phyloP scores from a whole-genome alignment of 2,113 vertebrate genomes.

The Spizaetus ornatus region DNA sequence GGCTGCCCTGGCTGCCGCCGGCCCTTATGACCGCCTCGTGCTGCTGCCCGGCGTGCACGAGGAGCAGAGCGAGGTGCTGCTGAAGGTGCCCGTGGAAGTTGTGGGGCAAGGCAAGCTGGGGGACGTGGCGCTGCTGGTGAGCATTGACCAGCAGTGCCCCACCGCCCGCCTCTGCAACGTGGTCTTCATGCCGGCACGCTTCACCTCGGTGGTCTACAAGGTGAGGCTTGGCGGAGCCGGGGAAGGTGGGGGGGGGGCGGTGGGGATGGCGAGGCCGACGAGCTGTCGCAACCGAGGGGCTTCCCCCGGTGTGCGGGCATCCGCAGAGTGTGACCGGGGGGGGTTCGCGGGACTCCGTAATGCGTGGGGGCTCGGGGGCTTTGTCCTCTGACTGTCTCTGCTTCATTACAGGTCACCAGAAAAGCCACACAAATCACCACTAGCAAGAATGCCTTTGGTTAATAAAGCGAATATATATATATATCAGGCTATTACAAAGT shows the following conservation, averaged over 20 bases:
- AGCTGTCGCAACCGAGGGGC: rapidly evolving
- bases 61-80: constrained; percentile 80
- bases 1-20: constrained; percentile 76
- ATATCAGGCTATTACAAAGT: neutral
- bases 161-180: constrained; percentile 83
- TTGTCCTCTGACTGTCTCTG: neutral
- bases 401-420: neutral
- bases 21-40: constrained; percentile 79
- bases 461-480: neutral
- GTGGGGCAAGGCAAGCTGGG: constrained; percentile 82
- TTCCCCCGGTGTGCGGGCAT: rapidly evolving
- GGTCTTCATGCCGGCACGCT: constrained; percentile 85
- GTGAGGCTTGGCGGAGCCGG: constrained; percentile 35
- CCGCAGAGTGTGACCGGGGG: rapidly evolving
- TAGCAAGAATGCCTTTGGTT: neutral
- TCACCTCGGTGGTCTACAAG: constrained; percentile 88
- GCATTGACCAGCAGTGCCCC: constrained; percentile 87
- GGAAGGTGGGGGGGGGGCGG: rapidly evolving
- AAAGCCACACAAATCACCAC: neutral
- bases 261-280: rapidly evolving
- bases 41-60: constrained; percentile 83
- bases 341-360: neutral
- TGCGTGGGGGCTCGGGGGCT: rapidly evolving
- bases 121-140: constrained; percentile 79
- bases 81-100: constrained; percentile 86